phyloP scores from a whole-genome alignment of 2,797 vertebrate species.

The Chaetodon trifasciatus region DNA sequence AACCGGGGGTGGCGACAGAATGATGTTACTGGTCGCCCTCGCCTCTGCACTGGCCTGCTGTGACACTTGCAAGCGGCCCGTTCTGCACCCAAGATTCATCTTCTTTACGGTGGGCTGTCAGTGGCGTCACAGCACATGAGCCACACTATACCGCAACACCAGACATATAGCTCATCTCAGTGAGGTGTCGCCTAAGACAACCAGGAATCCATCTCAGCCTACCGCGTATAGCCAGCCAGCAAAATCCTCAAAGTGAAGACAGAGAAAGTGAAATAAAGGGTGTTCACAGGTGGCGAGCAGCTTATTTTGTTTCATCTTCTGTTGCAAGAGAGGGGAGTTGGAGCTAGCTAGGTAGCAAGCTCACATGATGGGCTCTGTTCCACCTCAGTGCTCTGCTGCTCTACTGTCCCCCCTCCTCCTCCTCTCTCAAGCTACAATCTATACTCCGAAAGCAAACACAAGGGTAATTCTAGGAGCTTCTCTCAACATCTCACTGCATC shows the following conservation, averaged over 20 bases:
- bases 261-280: constrained; percentile 43
- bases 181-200: constrained; percentile 53
- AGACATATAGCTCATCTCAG: constrained; percentile 50
- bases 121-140: constrained; percentile 56
- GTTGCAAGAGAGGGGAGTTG: constrained; percentile 28
- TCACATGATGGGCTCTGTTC: constrained; percentile 71
- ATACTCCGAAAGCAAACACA: constrained; percentile 78
- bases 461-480: constrained; percentile 80
- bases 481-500: constrained; percentile 72
- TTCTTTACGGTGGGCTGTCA: constrained; percentile 78
- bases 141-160: constrained; percentile 38
- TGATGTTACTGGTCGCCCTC: constrained; percentile 71
- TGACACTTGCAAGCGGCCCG: constrained; percentile 62
- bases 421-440: constrained; percentile 55
- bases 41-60: constrained; percentile 53
- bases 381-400: constrained; percentile 62
- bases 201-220: constrained; percentile 25
- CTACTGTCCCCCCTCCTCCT: constrained; percentile 25
- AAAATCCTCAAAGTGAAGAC: constrained; percentile 19
- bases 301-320: constrained; percentile 48
- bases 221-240: constrained; percentile 15
- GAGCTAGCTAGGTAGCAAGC: constrained; percentile 44
- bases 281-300: constrained; percentile 57
- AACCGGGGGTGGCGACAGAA: constrained; percentile 68
- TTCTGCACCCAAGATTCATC: constrained; percentile 79